A percentile compares a stretch with the other conserved stretches of the same genome.
phyloP scores from a whole-genome alignment of 2,888 invertebrate genomes.

The Chalcis sispes region DNA sequence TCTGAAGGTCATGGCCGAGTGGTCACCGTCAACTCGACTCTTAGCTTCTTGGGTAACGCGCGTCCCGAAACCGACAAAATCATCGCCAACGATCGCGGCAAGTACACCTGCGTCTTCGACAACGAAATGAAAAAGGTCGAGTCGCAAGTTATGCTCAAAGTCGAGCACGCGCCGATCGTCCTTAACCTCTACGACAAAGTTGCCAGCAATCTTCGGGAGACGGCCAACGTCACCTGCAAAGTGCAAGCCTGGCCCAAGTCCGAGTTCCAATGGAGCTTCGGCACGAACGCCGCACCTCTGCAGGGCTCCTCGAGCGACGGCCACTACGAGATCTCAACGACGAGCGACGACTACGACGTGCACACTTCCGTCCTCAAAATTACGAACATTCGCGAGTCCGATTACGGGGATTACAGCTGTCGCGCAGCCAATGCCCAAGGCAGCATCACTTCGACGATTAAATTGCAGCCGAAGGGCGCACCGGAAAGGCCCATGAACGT shows the following conservation, averaged over 20 bases:
- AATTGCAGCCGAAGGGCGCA: slow-evolving; percentile 90
- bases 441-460: slow-evolving; percentile 85
- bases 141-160: slow-evolving; percentile 92
- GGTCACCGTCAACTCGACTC: slow-evolving; percentile 88
- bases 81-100: slow-evolving; percentile 89
- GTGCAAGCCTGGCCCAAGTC: slow-evolving; percentile 95
- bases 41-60: slow-evolving; percentile 88
- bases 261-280: slow-evolving; percentile 94
- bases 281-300: slow-evolving; percentile 84
- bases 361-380: slow-evolving; percentile 88
- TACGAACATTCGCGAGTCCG: slow-evolving; percentile 85
- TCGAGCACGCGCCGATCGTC: slow-evolving; percentile 93
- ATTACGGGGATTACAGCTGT: slow-evolving; percentile 95
- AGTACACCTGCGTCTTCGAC: slow-evolving; percentile 91
- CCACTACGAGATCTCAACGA: slow-evolving; percentile 90
- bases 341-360: slow-evolving; percentile 89
- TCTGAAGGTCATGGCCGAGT: slow-evolving; percentile 88
- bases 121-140: slow-evolving; percentile 93
- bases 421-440: slow-evolving; percentile 90
- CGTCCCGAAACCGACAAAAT: slow-evolving; percentile 87
- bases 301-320: slow-evolving; percentile 87
- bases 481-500: slow-evolving; percentile 89
- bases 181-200: slow-evolving; percentile 92
- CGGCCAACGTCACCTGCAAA: slow-evolving; percentile 90
- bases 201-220: slow-evolving; percentile 89